Percentiles rank a stretch among this genome's conserved stretches.
These are phyloP conservation scores for Cliona cf. orientalis DNA, from an alignment of 37 sponge, comb jelly and placozoan species.

Conservation along the genomic window DNA sequence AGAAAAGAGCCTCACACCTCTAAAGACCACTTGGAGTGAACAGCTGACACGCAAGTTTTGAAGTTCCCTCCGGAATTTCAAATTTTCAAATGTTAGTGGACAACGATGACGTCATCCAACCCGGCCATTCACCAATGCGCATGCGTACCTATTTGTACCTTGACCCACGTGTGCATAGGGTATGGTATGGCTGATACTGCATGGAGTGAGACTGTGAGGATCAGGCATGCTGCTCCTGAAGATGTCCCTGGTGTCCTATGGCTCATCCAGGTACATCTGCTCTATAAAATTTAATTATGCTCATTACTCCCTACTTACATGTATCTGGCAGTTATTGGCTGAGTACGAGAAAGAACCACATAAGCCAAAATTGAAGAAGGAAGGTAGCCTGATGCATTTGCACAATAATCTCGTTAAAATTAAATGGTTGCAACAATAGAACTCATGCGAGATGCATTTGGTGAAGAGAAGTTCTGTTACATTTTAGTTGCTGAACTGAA, in stretches of 20 bases:
- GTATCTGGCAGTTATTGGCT: conserved; percentile 7
- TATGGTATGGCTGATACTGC: background rate
- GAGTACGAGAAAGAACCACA: conserved; percentile 16
- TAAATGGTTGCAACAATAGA: conserved; percentile 14
- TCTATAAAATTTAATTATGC: background rate
- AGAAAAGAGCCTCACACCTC: background rate
- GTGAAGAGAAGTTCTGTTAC: conserved; percentile 8
- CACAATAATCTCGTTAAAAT: too few relatives aligned
- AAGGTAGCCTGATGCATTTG: conserved; percentile 8
- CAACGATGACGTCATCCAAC: background rate
- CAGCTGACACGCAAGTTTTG: conserved; percentile 24
- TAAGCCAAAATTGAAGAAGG: background rate
- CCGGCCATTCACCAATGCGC: too few relatives aligned
- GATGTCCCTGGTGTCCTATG: conserved; percentile 30
- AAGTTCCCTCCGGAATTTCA: conserved; percentile 15
- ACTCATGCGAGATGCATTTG: conserved; percentile 33
- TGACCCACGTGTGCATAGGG: background rate
- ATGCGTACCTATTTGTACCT: too few relatives aligned
- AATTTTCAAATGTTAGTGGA: background rate
- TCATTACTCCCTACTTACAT: background rate
- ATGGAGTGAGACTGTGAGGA: background rate
- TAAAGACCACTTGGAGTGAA: background rate
- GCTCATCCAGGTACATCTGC: conserved; percentile 23
- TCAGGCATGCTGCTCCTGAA: conserved; percentile 1
- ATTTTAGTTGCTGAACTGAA: conserved; percentile 7